phyloP scores from a whole-genome alignment of 35 echinoderm and acorn worm species.

The Lytechinus pictus region DNA sequence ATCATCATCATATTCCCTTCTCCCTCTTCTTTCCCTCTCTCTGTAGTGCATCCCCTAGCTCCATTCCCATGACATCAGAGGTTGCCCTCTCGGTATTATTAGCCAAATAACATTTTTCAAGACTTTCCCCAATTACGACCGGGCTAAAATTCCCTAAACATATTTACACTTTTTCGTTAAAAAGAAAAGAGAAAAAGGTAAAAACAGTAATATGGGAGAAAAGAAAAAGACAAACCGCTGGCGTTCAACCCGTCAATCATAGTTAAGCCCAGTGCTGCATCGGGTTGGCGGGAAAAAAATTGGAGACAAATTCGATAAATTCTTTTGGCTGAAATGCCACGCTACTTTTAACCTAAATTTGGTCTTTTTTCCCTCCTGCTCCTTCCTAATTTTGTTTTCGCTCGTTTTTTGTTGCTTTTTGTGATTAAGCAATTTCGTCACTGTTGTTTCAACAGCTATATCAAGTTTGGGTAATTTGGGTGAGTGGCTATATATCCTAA shows the following conservation, averaged over 20 bases:
- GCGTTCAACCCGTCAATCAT: background rate
- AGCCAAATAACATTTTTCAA: slow-evolving; percentile 31
- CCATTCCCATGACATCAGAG: background rate
- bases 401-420: background rate
- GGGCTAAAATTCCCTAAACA: slow-evolving; percentile 30
- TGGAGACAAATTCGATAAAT: slow-evolving; percentile 36
- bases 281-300: background rate
- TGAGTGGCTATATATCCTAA: background rate
- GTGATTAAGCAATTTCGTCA: background rate
- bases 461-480: background rate
- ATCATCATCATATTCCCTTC: background rate
- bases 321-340: background rate
- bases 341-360: slow-evolving; percentile 7
- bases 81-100: background rate
- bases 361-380: background rate
- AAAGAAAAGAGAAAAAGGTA: too few species aligned
- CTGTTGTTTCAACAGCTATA: slow-evolving; percentile 5
- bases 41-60: background rate
- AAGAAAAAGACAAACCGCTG: background rate
- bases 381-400: background rate
- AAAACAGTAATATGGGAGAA: too few species aligned
- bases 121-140: background rate
- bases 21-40: background rate
- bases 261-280: background rate
- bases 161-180: background rate